Evolutionary conservation across 2,113 vertebrate species (phyloP).

Genomic region (Clarias batrachus): DNA sequence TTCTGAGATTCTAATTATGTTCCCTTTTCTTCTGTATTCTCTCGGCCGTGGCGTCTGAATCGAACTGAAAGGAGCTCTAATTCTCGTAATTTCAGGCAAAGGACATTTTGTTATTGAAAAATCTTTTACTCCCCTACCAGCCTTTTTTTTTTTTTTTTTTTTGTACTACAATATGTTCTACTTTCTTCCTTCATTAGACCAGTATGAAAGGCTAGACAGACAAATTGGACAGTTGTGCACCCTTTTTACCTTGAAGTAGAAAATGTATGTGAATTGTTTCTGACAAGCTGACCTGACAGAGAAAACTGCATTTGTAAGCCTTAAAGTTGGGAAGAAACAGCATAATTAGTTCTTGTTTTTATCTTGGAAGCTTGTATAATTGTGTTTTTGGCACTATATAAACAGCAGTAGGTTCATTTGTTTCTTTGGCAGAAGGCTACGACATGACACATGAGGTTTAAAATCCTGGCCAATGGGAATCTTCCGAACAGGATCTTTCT

Average conservation of each 20-base stretch:
- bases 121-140: not conserved
- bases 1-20: slow-evolving; percentile 3
- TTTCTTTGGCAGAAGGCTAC: not conserved
- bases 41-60: not conserved
- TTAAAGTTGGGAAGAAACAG: not conserved
- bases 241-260: not conserved
- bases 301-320: not conserved
- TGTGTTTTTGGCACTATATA: not conserved
- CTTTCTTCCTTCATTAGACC: not conserved
- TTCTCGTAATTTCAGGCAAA: slow-evolving; percentile 1
- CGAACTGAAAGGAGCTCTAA: not conserved
- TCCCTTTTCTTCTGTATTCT: not conserved
- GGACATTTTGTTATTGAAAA: slow-evolving; percentile 14
- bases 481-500: not conserved
- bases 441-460: too few species aligned
- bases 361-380: not conserved
- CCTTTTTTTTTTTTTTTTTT: not conserved
- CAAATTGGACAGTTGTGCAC: not conserved
- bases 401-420: not conserved
- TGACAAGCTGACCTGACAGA: not conserved
- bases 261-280: not conserved
- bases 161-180: not conserved
- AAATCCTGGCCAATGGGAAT: not conserved
- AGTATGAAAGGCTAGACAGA: not conserved
- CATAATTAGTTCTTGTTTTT: not conserved